A percentile compares a stretch with the other conserved stretches of the same genome.
Conservation (phyloP, 2,113 vertebrate genomes). For the Alces alces region DNA sequence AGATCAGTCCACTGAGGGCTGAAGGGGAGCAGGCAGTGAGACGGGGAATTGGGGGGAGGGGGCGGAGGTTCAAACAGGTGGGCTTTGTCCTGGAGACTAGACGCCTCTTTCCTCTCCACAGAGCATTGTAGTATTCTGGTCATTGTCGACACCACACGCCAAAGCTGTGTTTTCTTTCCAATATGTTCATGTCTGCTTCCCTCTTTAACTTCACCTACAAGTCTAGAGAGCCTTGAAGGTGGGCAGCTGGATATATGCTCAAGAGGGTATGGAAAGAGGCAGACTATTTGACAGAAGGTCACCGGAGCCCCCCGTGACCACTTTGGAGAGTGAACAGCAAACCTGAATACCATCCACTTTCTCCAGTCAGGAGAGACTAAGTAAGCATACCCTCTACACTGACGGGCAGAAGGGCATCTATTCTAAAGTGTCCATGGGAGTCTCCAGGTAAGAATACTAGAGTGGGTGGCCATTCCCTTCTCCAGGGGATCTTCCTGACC, state of each 20-base stretch:
- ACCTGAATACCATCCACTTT: background rate
- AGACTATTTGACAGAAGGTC: background rate
- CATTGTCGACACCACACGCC: background rate
- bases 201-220: background rate
- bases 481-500: background rate
- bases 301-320: background rate
- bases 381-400: background rate
- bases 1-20: conserved; percentile 58
- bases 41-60: conserved; percentile 36
- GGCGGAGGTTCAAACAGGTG: background rate
- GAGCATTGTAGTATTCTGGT: background rate
- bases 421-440: background rate
- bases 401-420: background rate
- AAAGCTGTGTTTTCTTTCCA: background rate
- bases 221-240: background rate
- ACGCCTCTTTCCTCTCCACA: background rate
- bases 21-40: conserved; percentile 53
- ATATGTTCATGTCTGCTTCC: background rate
- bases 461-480: background rate
- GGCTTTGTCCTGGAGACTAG: background rate
- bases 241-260: background rate
- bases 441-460: background rate
- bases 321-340: background rate
- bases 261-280: background rate
- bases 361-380: background rate